These are phyloP conservation scores for Semotilus atromaculatus DNA, from an alignment of 2,797 vertebrate genomes.

Conservation along the genomic window DNA sequence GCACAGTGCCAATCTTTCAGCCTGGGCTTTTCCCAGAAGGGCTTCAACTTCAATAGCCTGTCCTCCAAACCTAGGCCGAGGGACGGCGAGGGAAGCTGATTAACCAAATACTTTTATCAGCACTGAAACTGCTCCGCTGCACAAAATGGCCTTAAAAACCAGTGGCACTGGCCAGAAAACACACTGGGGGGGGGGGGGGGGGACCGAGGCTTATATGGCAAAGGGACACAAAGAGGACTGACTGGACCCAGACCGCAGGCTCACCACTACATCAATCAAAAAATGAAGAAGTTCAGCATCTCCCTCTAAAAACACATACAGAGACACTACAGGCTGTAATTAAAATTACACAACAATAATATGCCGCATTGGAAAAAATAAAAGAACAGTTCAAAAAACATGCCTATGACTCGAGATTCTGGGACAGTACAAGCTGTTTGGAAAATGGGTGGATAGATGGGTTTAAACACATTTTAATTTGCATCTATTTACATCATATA, in stretches of 20 bases:
- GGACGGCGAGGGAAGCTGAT: constrained; percentile 82
- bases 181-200: constrained; percentile 38
- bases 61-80: constrained; percentile 72
- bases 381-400: not conserved
- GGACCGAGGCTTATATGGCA: constrained; percentile 53
- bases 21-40: constrained; percentile 66
- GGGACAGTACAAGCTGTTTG: not conserved
- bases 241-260: constrained; percentile 47
- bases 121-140: constrained; percentile 76
- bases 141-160: constrained; percentile 77
- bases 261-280: constrained; percentile 48
- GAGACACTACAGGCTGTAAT: no score
- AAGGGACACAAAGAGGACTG: constrained; percentile 53
- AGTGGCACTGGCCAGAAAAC: constrained; percentile 58
- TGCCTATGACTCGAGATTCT: not conserved
- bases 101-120: constrained; percentile 90
- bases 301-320: constrained; percentile 24
- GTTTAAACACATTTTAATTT: not conserved
- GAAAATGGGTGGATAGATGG: not conserved
- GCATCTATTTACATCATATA: not conserved
- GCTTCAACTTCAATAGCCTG: constrained; percentile 76
- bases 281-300: constrained; percentile 48
- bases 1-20: constrained; percentile 77
- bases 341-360: no score
- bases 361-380: not conserved